These are phyloP conservation scores for Talpa occidentalis DNA, from an alignment of 2,113 vertebrate species.

Conservation along the genomic window DNA sequence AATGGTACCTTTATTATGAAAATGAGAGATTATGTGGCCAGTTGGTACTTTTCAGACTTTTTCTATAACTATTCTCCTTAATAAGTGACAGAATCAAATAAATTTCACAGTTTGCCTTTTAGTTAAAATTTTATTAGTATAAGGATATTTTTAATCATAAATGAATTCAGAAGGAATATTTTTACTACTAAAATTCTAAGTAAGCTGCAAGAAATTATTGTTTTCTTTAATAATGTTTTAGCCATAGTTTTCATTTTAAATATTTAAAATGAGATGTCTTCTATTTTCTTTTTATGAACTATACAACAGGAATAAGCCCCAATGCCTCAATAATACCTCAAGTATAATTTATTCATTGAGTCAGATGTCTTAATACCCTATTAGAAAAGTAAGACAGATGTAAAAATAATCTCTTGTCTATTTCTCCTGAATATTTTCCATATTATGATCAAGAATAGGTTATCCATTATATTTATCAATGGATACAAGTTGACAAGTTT, in stretches of 20 bases:
- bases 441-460: not conserved
- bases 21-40: constrained; percentile 15
- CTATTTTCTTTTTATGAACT: not conserved
- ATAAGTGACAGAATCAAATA: constrained; percentile 27
- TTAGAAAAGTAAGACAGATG: not conserved
- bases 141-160: not conserved
- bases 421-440: too few species aligned
- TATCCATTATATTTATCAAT: not conserved
- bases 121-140: constrained; percentile 4
- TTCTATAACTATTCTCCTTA: not conserved
- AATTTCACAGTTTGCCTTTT: not conserved
- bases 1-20: constrained; percentile 39
- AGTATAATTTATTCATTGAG: not conserved
- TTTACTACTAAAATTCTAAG: constrained; percentile 27
- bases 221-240: not conserved
- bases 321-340: not conserved
- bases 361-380: not conserved
- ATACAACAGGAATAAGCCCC: not conserved
- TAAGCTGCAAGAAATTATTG: not conserved
- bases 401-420: constrained; percentile 44
- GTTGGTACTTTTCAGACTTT: constrained; percentile 24
- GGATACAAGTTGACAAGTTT: constrained; percentile 59
- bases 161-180: not conserved
- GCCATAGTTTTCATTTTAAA: not conserved
- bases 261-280: not conserved